phyloP scores from a whole-genome alignment of 2,888 invertebrate genomes.

The Cyclophora punctaria region DNA sequence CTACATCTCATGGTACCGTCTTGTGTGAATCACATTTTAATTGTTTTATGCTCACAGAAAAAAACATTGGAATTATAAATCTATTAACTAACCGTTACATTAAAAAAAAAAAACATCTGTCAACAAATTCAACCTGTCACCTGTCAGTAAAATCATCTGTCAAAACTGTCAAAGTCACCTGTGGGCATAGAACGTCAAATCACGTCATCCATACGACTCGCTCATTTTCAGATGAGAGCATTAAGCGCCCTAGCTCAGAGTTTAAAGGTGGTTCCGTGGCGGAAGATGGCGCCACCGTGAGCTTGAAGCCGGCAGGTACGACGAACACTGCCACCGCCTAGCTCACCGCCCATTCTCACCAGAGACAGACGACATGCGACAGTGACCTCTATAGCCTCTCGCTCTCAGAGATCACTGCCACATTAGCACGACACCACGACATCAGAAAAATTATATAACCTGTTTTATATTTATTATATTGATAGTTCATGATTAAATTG shows the following conservation, averaged over 20 bases:
- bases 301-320: constrained; percentile 63
- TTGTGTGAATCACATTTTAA: neutral
- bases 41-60: neutral
- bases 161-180: constrained; percentile 7
- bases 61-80: neutral
- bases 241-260: constrained; percentile 91
- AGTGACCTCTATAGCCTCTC: constrained; percentile 50
- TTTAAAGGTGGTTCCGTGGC: constrained; percentile 80
- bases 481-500: constrained; percentile 75
- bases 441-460: constrained; percentile 66
- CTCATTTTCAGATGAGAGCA: constrained; percentile 81
- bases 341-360: constrained; percentile 61
- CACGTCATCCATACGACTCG: constrained; percentile 64
- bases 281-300: constrained; percentile 53
- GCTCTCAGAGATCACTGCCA: constrained; percentile 56
- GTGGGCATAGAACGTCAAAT: constrained; percentile 56
- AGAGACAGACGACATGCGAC: constrained; percentile 59
- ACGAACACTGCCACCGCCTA: constrained; percentile 62
- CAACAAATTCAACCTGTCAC: constrained; percentile 1
- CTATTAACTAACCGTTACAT: neutral
- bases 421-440: constrained; percentile 67
- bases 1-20: neutral
- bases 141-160: neutral
- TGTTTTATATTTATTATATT: constrained; percentile 67
- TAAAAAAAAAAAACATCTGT: no score